phyloP scores from a whole-genome alignment of 2,113 vertebrate genomes.

The Gallinago media region DNA sequence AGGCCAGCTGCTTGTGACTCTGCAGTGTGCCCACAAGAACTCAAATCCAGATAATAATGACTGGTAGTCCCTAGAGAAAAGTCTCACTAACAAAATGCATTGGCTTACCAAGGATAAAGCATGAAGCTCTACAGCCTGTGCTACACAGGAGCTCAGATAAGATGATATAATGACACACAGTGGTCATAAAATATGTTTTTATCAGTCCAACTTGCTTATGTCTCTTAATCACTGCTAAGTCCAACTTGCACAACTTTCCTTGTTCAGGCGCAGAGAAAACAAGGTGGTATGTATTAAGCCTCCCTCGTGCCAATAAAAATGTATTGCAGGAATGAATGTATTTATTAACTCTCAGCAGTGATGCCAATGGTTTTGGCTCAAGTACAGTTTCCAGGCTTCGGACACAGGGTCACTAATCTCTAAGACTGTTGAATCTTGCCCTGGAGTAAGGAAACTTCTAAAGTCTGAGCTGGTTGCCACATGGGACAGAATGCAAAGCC shows the following conservation, averaged over 20 bases:
- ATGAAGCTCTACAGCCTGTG: neutral
- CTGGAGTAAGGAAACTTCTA: neutral
- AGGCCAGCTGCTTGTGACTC: constrained; percentile 1
- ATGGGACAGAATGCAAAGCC: neutral
- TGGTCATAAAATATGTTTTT: constrained; percentile 3
- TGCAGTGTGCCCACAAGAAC: neutral
- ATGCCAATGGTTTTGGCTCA: constrained; percentile 47
- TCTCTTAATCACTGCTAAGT: neutral
- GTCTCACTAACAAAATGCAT: neutral
- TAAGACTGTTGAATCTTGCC: neutral
- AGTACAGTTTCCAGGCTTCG: constrained; percentile 1
- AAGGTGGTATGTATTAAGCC: constrained; percentile 27
- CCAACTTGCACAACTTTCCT: constrained; percentile 15
- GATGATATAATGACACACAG: neutral
- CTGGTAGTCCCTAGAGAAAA: neutral
- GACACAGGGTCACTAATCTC: constrained; percentile 26
- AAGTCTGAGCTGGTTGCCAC: neutral
- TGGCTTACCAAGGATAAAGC: constrained; percentile 11
- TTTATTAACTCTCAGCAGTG: constrained; percentile 49
- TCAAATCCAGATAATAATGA: neutral
- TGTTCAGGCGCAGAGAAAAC: constrained; percentile 19
- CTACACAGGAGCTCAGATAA: constrained; percentile 7
- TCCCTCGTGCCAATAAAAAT: constrained; percentile 37
- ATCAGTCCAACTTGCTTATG: neutral
- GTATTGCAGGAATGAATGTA: constrained; percentile 39